Evolutionary conservation across 2,113 vertebrate genomes (phyloP).

Genomic region (Cyanoliseus patagonus): DNA sequence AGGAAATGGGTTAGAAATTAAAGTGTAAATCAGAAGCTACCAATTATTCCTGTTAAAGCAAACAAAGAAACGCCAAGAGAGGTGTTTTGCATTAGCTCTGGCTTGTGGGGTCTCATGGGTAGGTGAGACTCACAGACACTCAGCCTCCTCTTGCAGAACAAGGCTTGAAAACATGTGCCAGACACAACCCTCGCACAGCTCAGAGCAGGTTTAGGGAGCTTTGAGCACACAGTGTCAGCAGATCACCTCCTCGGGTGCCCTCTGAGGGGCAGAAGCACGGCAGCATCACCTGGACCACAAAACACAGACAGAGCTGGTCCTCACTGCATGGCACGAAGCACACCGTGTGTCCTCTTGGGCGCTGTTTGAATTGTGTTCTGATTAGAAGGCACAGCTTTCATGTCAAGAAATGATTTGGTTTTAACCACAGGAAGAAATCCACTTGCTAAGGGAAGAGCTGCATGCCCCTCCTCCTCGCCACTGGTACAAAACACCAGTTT

Average conservation of each 20-base stretch:
- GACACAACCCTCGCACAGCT: background rate
- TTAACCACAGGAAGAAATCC: background rate
- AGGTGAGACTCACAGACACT: background rate
- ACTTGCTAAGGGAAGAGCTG: background rate
- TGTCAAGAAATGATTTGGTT: background rate
- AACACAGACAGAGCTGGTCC: background rate
- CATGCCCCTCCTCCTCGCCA: background rate
- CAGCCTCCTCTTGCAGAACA: background rate
- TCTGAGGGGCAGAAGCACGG: rapidly evolving
- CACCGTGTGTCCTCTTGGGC: rapidly evolving
- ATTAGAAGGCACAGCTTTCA: background rate
- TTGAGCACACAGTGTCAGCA: rapidly evolving
- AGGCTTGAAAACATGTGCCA: rapidly evolving
- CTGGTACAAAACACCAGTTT: background rate
- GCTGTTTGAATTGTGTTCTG: background rate
- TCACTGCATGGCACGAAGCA: rapidly evolving
- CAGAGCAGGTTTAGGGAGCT: no score
- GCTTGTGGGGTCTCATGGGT: no score
- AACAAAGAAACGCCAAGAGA: background rate
- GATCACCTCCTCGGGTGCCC: background rate
- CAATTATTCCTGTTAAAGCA: background rate
- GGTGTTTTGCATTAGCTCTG: background rate
- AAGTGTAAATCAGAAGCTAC: background rate
- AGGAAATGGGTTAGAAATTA: background rate
- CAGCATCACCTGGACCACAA: rapidly evolving